These are phyloP conservation scores for Eleutherodactylus coqui DNA, from an alignment of 2,797 vertebrate species.

Conservation along the genomic window DNA sequence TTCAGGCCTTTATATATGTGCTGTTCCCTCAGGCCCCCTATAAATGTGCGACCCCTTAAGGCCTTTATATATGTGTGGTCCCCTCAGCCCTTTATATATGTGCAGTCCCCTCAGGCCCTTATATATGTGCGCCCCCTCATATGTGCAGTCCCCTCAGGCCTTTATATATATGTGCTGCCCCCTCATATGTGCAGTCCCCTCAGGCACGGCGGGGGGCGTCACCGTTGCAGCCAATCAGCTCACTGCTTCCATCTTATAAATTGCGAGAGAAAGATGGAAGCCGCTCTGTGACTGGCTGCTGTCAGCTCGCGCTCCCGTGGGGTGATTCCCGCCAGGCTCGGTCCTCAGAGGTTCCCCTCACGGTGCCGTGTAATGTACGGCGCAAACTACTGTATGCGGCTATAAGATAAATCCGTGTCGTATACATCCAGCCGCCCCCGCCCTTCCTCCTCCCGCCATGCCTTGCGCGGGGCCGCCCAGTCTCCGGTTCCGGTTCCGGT, in stretches of 20 bases:
- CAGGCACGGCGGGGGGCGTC: neutral
- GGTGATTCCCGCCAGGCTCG: neutral
- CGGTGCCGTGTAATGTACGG: neutral
- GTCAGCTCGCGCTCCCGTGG: neutral
- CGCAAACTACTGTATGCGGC: no score
- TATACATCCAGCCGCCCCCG: neutral
- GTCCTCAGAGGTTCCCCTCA: no score
- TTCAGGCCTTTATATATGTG: no score
- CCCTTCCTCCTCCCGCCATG: constrained; percentile 44
- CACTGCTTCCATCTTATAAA: neutral
- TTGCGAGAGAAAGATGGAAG: neutral
- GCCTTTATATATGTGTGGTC: no score
- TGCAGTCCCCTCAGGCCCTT: no score
- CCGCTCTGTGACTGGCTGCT: neutral
- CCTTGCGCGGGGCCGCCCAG: constrained; percentile 44
- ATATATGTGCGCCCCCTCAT: no score
- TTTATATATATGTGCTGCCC: no score
- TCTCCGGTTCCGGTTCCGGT: constrained; percentile 55
- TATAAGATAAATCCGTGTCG: neutral
- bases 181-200: no score
- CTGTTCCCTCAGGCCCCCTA: no score
- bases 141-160: no score
- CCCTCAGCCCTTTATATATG: no score
- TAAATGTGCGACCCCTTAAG: no score
- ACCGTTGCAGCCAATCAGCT: neutral